Evolutionary conservation across 2,888 invertebrate genomes (phyloP), one percentile per base, ranked within the genome.

Genomic region (Drosophila eohydei): DNA sequence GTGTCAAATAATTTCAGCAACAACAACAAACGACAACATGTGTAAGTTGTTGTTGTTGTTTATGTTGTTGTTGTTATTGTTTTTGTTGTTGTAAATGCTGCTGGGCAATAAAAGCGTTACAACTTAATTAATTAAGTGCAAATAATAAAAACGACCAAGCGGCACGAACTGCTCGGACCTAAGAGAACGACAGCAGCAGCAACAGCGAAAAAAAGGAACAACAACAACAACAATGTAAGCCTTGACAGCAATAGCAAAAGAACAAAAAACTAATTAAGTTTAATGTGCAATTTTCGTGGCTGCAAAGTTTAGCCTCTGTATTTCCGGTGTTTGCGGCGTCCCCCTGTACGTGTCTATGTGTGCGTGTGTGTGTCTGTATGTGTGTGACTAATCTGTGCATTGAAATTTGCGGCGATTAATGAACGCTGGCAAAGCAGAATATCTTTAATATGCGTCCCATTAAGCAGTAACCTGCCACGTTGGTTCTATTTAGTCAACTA

Each of bases 61-160:
- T n/a, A n/a, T 40, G 36, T 12, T 36, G 36, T 1, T 38, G 38
- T 38, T 38, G 8, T 7, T 41, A 8, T 4, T 41, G 41, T n/a
- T 41, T 8, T 44, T 58, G 40, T 40, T 50, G 54, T 48, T 52
- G 60, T 9, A 41, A 41, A 41, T 78, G 74, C 32, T 79, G 68
- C 66, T 80, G 71, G 70, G 83, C 86, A 83, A 88, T 86, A 86
- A 88, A 89, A 87, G 68, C 75, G 69, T 81, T 87, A 87, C 83
- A 83, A 83, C 89, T 89, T 89, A 89, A 83, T 83, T 83, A 83
- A 86, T 83, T 83, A 86, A 88, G 89, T 83, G 83, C 87, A 88
- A 83, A 83, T 83, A 89, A 88, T 89, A 84, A 83, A 89, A 89
- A 84, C 87, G 81, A 78, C 83, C 83, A 89, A 78, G 65, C 68